Percentiles rank a stretch among this genome's conserved stretches.
Conservation (phyloP, 2,113 vertebrate genomes). For the Lontra canadensis region DNA sequence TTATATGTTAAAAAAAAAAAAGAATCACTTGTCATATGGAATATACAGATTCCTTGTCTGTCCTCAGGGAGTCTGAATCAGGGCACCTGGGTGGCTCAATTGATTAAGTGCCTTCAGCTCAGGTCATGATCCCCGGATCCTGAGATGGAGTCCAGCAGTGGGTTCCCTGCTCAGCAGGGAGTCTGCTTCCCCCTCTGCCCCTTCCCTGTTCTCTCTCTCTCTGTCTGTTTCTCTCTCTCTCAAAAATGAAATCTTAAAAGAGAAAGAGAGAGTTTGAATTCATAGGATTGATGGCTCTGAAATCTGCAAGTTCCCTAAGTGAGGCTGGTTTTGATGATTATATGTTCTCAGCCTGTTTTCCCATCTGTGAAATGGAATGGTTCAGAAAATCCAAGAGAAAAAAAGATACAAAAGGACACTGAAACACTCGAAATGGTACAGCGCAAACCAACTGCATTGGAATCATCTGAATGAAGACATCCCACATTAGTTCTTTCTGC, state of each 20-base stretch:
- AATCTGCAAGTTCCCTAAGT: background rate
- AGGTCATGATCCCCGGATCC: background rate
- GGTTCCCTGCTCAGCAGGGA: background rate
- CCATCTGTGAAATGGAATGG: background rate
- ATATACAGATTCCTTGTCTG: background rate
- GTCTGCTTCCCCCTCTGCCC: background rate
- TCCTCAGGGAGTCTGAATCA: background rate
- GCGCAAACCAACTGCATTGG: rapidly evolving
- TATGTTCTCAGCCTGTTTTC: background rate
- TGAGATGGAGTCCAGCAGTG: background rate
- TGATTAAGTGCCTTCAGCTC: background rate
- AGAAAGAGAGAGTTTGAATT: background rate
- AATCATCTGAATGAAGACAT: background rate
- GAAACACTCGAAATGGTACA: background rate
- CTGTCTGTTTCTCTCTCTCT: background rate
- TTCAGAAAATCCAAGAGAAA: background rate
- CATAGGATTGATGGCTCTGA: background rate
- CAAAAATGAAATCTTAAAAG: background rate
- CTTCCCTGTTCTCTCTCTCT: background rate
- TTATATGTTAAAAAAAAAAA: no score
- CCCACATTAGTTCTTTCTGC: background rate
- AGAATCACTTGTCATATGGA: background rate
- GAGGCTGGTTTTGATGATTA: background rate
- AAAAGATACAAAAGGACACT: background rate
- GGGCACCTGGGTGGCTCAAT: background rate